A percentile compares a stretch with the other conserved stretches of the same genome.
phyloP scores from a whole-genome alignment of 2,888 invertebrate genomes.

The Stomorhina lunata region DNA sequence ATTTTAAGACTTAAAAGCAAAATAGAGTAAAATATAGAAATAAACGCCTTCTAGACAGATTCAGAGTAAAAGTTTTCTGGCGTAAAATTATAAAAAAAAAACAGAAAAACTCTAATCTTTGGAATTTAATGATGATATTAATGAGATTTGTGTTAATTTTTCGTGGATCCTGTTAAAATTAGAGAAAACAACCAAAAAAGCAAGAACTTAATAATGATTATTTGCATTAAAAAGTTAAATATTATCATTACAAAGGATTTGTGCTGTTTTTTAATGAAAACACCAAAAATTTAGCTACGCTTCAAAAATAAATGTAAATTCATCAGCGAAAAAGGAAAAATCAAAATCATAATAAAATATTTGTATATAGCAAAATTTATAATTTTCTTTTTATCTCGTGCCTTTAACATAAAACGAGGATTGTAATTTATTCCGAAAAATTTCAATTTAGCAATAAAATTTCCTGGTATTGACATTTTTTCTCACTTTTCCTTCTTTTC shows the following conservation, averaged over 20 bases:
- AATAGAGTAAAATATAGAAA: slow-evolving; percentile 46
- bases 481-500: no score
- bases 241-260: slow-evolving; percentile 39
- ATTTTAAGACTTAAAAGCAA: not conserved
- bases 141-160: slow-evolving; percentile 67
- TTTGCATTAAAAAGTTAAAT: slow-evolving; percentile 31
- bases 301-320: no score
- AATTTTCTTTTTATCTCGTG: no score
- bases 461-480: no score
- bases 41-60: slow-evolving; percentile 47
- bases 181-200: not conserved
- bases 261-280: not conserved
- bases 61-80: slow-evolving; percentile 8
- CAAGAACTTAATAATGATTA: not conserved
- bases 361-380: no score
- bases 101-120: slow-evolving; percentile 62
- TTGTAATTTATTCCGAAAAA: no score
- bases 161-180: slow-evolving; percentile 22
- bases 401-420: no score
- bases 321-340: no score
- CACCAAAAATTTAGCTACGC: not conserved
- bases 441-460: no score
- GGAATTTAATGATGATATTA: slow-evolving; percentile 67
- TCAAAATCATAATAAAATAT: no score
- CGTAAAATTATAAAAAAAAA: not conserved